phyloP scores from a whole-genome alignment of 1,140 invertebrate genomes.

The Trissolcus basalis region DNA sequence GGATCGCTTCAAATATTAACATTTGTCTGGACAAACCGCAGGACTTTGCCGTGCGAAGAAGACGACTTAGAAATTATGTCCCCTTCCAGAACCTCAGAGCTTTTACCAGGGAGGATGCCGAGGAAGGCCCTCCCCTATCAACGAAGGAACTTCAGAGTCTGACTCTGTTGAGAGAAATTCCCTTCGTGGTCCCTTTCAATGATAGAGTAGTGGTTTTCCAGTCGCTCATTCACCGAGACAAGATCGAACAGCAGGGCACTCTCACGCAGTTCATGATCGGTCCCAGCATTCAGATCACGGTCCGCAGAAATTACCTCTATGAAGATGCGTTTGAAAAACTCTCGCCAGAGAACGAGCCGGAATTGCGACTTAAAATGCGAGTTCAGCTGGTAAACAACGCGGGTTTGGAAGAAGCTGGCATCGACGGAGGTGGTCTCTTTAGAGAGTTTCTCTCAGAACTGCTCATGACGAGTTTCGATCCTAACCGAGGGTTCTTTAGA shows the following conservation, averaged over 20 bases:
- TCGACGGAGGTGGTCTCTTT: slow-evolving; percentile 96
- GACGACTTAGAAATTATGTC: slow-evolving; percentile 77
- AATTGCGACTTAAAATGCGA: slow-evolving; percentile 88
- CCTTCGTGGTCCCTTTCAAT: slow-evolving; percentile 94
- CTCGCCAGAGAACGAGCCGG: slow-evolving; percentile 92
- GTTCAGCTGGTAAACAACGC: slow-evolving; percentile 93
- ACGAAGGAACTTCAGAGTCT: slow-evolving; percentile 91
- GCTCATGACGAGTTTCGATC: slow-evolving; percentile 96
- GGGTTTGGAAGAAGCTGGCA: slow-evolving; percentile 94
- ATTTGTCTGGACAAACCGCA: slow-evolving; percentile 81
- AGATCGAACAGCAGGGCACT: slow-evolving; percentile 84
- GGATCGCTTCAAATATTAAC: slow-evolving; percentile 84
- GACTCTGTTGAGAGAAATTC: slow-evolving; percentile 92
- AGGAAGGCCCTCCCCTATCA: slow-evolving; percentile 89
- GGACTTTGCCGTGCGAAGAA: slow-evolving; percentile 78
- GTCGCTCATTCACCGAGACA: slow-evolving; percentile 83
- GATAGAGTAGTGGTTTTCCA: slow-evolving; percentile 92
- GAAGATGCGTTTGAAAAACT: slow-evolving; percentile 98
- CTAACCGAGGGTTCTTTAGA: slow-evolving; percentile 95
- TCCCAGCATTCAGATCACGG: slow-evolving; percentile 85
- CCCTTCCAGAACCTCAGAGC: slow-evolving; percentile 80
- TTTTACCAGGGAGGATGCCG: slow-evolving; percentile 81
- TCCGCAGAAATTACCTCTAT: slow-evolving; percentile 94
- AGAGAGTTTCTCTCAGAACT: slow-evolving; percentile 94
- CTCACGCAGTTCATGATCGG: slow-evolving; percentile 84